Conservation (phyloP, 2,113 vertebrate species). For the Hyperopisus bebe region DNA sequence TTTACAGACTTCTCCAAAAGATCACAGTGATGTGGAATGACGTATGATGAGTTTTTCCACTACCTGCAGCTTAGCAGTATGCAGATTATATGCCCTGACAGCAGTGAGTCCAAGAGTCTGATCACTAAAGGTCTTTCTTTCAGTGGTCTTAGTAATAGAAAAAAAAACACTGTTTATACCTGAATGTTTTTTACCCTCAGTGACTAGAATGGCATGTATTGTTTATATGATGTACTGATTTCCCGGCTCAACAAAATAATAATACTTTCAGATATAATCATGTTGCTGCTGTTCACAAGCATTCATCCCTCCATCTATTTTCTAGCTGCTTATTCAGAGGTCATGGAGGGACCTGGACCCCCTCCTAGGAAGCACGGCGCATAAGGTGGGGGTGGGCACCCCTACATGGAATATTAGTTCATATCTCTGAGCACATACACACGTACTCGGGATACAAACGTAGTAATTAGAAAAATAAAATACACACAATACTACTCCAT, state of each 20-base stretch:
- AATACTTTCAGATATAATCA: not conserved
- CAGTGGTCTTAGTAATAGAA: not conserved
- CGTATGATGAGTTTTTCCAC: not conserved
- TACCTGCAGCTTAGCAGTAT: not conserved
- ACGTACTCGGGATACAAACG: not conserved
- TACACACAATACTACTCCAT: conserved; percentile 8
- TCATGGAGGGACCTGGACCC: not conserved
- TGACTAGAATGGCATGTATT: not conserved
- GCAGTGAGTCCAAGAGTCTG: not conserved
- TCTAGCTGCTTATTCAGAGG: not conserved
- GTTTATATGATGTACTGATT: not conserved
- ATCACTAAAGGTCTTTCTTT: not conserved
- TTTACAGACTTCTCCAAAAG: not conserved
- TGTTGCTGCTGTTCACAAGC: not conserved
- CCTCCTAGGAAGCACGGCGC: not conserved
- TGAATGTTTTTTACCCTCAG: not conserved
- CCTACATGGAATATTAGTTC: not conserved
- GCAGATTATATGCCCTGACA: not conserved
- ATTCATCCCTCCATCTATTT: not conserved
- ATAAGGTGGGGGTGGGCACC: not conserved
- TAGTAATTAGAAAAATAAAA: not conserved
- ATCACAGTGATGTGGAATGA: not conserved
- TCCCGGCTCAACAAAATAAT: not conserved
- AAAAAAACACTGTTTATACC: not conserved
- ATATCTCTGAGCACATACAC: not conserved